Evolutionary conservation across 2,888 invertebrate species (phyloP).

Genomic region (Anarsia innoxiella): DNA sequence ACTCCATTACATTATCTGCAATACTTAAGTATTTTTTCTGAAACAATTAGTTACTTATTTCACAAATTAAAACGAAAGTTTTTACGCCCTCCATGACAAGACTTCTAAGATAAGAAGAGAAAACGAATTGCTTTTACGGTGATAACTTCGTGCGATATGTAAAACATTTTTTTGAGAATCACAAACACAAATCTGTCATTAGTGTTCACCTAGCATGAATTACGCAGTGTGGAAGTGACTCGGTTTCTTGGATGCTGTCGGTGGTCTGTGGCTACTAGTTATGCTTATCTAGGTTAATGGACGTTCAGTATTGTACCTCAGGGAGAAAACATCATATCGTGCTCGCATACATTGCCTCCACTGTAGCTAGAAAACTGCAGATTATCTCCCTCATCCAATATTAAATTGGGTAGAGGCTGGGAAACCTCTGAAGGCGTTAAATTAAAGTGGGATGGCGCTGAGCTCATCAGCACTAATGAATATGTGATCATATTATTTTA

Average conservation of each 20-base stretch:
- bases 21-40: no score
- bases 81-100: no score
- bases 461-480: slow-evolving; percentile 7
- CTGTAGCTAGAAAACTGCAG: slow-evolving; percentile 14
- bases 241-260: slow-evolving; percentile 14
- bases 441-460: neutral
- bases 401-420: slow-evolving; percentile 12
- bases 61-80: no score
- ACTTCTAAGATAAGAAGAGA: neutral
- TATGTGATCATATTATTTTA: no score
- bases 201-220: slow-evolving; percentile 25
- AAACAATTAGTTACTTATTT: no score
- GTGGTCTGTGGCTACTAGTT: slow-evolving; percentile 25
- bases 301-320: slow-evolving; percentile 29
- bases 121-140: slow-evolving; percentile 1
- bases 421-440: slow-evolving; percentile 4
- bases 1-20: no score
- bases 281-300: slow-evolving; percentile 53
- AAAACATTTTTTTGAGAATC: neutral
- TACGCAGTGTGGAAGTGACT: slow-evolving; percentile 13
- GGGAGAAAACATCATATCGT: slow-evolving; percentile 30
- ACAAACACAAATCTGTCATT: slow-evolving; percentile 20
- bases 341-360: neutral
- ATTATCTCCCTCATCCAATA: slow-evolving; percentile 9
- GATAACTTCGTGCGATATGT: slow-evolving; percentile 1